Base-by-base conservation (phyloP, 2,797 vertebrate genomes). In the Cheirogaleus major region DNA sequence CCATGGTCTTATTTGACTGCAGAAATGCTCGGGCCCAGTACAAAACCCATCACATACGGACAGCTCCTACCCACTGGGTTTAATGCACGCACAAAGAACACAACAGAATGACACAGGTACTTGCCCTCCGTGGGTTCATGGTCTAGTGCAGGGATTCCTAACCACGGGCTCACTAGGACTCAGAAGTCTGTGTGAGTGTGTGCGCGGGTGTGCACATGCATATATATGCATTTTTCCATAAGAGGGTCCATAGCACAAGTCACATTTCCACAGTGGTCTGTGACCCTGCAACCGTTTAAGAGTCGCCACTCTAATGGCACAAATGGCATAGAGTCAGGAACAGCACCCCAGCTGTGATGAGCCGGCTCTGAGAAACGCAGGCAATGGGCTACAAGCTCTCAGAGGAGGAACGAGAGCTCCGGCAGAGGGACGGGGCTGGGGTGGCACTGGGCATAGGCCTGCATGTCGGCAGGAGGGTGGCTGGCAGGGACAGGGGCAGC, bases 61-160 rank as follows among this genome's bases (percentile, higher is more conserved):
- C 17, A 27, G 2, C 4, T 50, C 45, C 45, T 22, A 4, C 20
- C 35, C 1, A 5, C 32, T 0, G 1, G 3, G 25, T 20, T 79
- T 89, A 45, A 65, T 0, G 20, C 23, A 17, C 27, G n/a, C 1
- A 9, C 27, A 30, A 27, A 41, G 80, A 76, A 35, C 30, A 14
- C 41, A 38, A 75, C 5, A 70, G 22, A 63, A 55, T 0, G 7
- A 45, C 13, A 7, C 4, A 7, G 32, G 25, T 7, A 11, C 72
- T 27, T 13, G 35, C 3, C 70, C 59, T 73, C 45, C 0, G 4
- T 2, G 25, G 14, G 23, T 13, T 81, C 55, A 13, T 2, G 12
- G 23, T 72, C 84, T 0, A 7, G 11, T 23, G 27, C 8, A 7
- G 79, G 52, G 80, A 61, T 6, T 41, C 25, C 41, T n/a, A 25